phyloP scores from a whole-genome alignment of 2,113 vertebrate species.

The Tragulus kanchil region DNA sequence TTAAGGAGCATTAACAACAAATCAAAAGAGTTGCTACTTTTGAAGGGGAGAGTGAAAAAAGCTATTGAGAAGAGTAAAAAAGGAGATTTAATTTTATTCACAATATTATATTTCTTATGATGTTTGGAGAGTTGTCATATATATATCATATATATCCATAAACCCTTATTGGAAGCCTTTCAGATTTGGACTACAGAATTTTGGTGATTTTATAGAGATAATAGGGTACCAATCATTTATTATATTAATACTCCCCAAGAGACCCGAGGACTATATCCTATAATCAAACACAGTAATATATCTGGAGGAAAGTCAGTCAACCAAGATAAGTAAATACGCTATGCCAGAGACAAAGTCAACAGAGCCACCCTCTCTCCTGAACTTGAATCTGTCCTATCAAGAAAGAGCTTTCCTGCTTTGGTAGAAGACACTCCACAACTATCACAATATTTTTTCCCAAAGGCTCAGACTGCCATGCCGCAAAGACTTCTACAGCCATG shows the following conservation, averaged over 20 bases:
- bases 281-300: constrained; percentile 45
- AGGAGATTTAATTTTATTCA: not conserved
- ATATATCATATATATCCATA: not conserved
- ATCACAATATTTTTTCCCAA: not conserved
- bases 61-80: not conserved
- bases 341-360: not conserved
- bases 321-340: constrained; percentile 4
- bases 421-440: not conserved
- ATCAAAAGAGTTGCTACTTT: not conserved
- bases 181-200: constrained; percentile 31
- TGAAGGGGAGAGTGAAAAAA: not conserved
- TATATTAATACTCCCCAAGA: not conserved
- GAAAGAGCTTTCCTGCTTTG: constrained; percentile 22
- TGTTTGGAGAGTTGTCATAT: not conserved
- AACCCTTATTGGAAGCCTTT: not conserved
- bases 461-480: not conserved
- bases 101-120: not conserved
- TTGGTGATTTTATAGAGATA: constrained; percentile 16
- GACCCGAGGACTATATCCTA: not conserved
- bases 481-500: not conserved
- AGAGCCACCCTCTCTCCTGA: not conserved
- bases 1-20: constrained; percentile 48
- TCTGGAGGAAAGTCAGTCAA: constrained; percentile 11
- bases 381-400: not conserved
- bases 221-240: not conserved